Conservation (phyloP, 1,140 invertebrate species). For the Nasonia longicornis region DNA sequence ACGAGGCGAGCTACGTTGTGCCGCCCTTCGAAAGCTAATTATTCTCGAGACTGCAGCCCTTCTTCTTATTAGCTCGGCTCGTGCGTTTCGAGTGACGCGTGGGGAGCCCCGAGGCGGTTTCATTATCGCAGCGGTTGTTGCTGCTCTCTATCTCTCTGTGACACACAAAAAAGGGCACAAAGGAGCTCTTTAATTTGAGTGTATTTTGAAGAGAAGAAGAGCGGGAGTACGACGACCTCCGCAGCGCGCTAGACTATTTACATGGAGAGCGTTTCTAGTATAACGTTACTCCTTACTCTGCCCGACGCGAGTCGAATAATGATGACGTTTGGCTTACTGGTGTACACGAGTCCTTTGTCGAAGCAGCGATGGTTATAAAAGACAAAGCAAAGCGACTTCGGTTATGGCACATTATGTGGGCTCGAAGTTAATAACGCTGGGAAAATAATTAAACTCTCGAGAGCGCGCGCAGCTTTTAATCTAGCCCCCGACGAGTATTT, state of each 20-base stretch:
- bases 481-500: neutral
- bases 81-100: neutral
- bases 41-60: neutral
- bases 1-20: too few species aligned
- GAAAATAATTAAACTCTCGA: neutral
- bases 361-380: too few species aligned
- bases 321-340: neutral
- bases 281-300: neutral
- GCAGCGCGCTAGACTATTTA: neutral
- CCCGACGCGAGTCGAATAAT: neutral
- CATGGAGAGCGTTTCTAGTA: neutral
- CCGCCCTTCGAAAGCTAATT: neutral
- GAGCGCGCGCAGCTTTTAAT: neutral
- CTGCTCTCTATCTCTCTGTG: neutral
- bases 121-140: neutral
- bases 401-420: too few species aligned
- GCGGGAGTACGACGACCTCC: neutral
- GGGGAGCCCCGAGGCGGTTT: neutral
- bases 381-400: too few species aligned
- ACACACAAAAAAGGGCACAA: neutral
- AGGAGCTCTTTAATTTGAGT: conserved; percentile 1
- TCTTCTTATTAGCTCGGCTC: neutral
- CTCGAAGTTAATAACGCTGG: neutral
- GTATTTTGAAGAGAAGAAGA: neutral
- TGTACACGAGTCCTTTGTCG: neutral